Evolutionary conservation across 2,888 invertebrate species (phyloP).

Genomic region (Cabera pusaria): DNA sequence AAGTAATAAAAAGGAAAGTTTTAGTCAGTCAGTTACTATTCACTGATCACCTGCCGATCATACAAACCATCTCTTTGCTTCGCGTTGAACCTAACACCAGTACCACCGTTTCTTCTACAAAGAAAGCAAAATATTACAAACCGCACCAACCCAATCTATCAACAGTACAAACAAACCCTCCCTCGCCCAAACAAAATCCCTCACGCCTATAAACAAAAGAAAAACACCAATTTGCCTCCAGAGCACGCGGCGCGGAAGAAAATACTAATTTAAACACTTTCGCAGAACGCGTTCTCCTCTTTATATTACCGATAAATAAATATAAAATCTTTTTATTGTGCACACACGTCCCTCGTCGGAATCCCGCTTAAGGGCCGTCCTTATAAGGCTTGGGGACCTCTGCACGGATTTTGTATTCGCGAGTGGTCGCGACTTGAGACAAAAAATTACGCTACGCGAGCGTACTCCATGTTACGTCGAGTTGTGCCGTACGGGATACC

Average conservation of each 20-base stretch:
- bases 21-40: too few species aligned
- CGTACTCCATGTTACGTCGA: conserved; percentile 52
- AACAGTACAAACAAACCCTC: too few species aligned
- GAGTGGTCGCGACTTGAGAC: conserved; percentile 49
- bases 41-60: too few species aligned
- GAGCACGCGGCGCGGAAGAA: conserved; percentile 53
- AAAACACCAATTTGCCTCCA: conserved; percentile 29
- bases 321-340: conserved; percentile 72
- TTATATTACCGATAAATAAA: conserved; percentile 69
- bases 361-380: conserved; percentile 72
- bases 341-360: conserved; percentile 68
- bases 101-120: too few species aligned
- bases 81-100: too few species aligned
- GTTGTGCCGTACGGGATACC: conserved; percentile 58
- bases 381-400: conserved; percentile 72
- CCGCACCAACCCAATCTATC: neutral
- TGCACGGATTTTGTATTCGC: conserved; percentile 64
- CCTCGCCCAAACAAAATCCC: conserved; percentile 11
- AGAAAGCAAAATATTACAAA: too few species aligned
- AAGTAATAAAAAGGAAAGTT: too few species aligned
- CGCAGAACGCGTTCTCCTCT: conserved; percentile 49
- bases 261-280: conserved; percentile 63
- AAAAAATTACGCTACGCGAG: conserved; percentile 76
- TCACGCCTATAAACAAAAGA: conserved; percentile 22
- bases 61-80: too few species aligned